phyloP scores from a whole-genome alignment of 2,797 vertebrate species.

The Emydoidea blandingii region DNA sequence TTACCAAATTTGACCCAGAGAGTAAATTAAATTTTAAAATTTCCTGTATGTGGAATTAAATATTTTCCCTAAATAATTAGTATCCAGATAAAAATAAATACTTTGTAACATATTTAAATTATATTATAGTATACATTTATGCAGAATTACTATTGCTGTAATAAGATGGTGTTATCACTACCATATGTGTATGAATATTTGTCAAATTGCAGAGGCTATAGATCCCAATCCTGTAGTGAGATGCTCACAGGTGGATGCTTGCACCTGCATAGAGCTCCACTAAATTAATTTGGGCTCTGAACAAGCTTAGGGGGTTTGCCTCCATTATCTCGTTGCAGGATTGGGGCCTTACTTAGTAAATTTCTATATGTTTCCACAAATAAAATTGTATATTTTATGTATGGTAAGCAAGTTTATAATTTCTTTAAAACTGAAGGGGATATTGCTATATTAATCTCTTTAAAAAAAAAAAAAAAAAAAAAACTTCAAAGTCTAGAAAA shows the following conservation, averaged over 20 bases:
- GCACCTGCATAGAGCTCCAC: neutral
- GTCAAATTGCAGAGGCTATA: neutral
- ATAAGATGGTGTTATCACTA: neutral
- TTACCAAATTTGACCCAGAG: conserved; percentile 13
- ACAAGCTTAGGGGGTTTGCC: neutral
- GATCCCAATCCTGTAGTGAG: neutral
- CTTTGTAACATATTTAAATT: neutral
- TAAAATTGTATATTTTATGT: rapidly evolving
- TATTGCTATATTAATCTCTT: neutral
- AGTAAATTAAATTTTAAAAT: neutral
- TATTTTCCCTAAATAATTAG: neutral
- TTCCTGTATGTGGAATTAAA: neutral
- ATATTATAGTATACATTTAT: neutral
- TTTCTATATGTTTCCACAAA: neutral
- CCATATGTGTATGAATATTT: rapidly evolving
- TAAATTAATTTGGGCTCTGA: neutral
- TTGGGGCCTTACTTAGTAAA: neutral
- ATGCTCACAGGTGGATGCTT: neutral
- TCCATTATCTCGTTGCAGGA: neutral
- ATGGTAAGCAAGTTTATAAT: neutral
- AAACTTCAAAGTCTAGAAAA: conserved; percentile 23
- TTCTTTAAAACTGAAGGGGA: neutral
- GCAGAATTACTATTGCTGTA: neutral
- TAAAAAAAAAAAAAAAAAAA: neutral
- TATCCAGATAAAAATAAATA: neutral